A percentile compares a stretch with the other conserved stretches of the same genome.
phyloP scores from a whole-genome alignment of 2,888 invertebrate genomes.

The Prenolepis imparis region DNA sequence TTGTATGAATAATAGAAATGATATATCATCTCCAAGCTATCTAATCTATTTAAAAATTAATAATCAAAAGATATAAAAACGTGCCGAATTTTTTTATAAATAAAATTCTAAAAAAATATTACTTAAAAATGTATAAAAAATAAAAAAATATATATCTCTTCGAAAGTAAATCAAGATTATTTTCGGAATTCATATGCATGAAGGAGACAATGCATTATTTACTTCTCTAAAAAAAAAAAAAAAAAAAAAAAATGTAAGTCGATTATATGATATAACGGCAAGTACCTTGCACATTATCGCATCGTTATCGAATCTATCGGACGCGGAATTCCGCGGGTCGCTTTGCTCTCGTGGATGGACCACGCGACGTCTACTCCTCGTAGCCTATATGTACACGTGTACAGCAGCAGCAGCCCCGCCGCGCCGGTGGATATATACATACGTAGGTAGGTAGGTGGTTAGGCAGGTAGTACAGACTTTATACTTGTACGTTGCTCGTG shows the following conservation, averaged over 20 bases:
- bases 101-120: background rate
- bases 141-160: background rate
- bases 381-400: slow-evolving; percentile 57
- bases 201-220: background rate
- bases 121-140: background rate
- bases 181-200: background rate
- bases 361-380: slow-evolving; percentile 72
- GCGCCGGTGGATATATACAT: slow-evolving; percentile 51
- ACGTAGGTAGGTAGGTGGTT: slow-evolving; percentile 69
- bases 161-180: background rate
- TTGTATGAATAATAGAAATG: background rate
- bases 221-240: background rate
- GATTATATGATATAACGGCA: slow-evolving; percentile 22
- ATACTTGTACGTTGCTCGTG: slow-evolving; percentile 70
- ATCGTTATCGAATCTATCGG: slow-evolving; percentile 26
- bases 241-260: background rate
- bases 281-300: slow-evolving; percentile 26
- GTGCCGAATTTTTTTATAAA: background rate
- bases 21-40: background rate
- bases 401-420: slow-evolving; percentile 18
- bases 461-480: slow-evolving; percentile 76
- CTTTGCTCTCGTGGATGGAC: slow-evolving; percentile 55
- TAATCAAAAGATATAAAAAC: slow-evolving; percentile 10
- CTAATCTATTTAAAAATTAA: background rate
- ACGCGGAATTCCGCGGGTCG: slow-evolving; percentile 51